These are phyloP conservation scores for Tetrax tetrax DNA, from an alignment of 2,113 vertebrate genomes.

Conservation along the genomic window DNA sequence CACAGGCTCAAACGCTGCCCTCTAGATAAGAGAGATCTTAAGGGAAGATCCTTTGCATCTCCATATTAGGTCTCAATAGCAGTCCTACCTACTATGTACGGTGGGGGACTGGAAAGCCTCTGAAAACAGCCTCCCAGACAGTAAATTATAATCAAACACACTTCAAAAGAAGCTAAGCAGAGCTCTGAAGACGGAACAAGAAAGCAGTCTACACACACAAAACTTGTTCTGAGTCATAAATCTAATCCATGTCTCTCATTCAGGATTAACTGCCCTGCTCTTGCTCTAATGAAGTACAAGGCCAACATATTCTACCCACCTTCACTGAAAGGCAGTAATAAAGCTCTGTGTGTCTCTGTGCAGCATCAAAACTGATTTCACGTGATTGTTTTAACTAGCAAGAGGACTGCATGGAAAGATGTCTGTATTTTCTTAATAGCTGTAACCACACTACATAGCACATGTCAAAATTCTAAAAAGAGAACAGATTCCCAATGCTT, in stretches of 20 bases:
- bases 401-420: conserved; percentile 52
- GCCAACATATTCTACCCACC: neutral
- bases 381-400: conserved; percentile 47
- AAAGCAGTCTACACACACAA: conserved; percentile 12
- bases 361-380: conserved; percentile 69
- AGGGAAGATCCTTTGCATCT: neutral
- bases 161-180: conserved; percentile 50
- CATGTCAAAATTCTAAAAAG: conserved; percentile 75
- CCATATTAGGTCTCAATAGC: neutral
- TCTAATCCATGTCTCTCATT: neutral
- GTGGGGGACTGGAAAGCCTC: neutral
- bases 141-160: neutral
- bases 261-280: neutral
- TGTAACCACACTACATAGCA: conserved; percentile 64
- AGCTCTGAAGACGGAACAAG: neutral
- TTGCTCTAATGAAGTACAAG: neutral
- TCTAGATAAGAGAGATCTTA: neutral
- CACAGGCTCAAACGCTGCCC: neutral
- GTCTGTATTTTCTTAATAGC: conserved; percentile 71
- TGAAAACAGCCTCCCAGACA: neutral
- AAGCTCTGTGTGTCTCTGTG: conserved; percentile 23
- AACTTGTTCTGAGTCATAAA: conserved; percentile 8
- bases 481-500: conserved; percentile 74
- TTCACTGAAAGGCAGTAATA: conserved; percentile 28
- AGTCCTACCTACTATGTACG: neutral